Base-by-base conservation (phyloP, 2,113 vertebrate species). In the Antigone vipio region DNA sequence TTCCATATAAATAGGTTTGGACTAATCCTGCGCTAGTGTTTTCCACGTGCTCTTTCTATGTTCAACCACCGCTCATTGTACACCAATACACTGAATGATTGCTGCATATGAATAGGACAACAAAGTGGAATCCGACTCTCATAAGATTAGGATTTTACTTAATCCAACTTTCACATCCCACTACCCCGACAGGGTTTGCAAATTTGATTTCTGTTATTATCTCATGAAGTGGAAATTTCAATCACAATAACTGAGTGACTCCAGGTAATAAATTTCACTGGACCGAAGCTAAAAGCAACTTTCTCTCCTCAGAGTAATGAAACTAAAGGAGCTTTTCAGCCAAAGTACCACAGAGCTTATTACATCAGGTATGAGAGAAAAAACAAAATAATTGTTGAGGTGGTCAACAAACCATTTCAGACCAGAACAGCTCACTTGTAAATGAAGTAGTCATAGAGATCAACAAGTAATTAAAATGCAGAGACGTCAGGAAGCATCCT, bases 191-290 rank as follows among this genome's bases (percentile, higher is more conserved):
- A 85, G 78, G 34, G 45, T 89, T 53, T 88, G 22, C n/a, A 85
- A 24, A 42, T 78, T 59, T 89, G 15, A 75, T 93, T 89, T 82
- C 66, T 94, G 42, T 90, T 85, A 79, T 50, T 35, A 69, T 89
- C 58, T 74, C 58, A 44, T 72, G 24, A 68, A 83, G 85, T 91
- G 68, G 60, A 91, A 93, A 84, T 94, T 95, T 96, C 95, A 96
- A 62, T 96, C 90, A 88, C 74, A 83, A 22, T 95, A 88, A 83
- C 85, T 53, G 40, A 85, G 53, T 44, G 53, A 52, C 19, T 91
- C 20, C n/a, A 79, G 64, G 45, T 92, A 92, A 38, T 96, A 91
- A 75, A 78, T 73, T 64, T 68, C 62, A 83, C 55, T 92, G 72
- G 71, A 81, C 71, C 1, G 0, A 85, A 92, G 71, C 90, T 92